A percentile compares a stretch with the other conserved stretches of the same genome.
Conservation (phyloP, 1,140 invertebrate genomes). For the Hormaphis cornu region DNA sequence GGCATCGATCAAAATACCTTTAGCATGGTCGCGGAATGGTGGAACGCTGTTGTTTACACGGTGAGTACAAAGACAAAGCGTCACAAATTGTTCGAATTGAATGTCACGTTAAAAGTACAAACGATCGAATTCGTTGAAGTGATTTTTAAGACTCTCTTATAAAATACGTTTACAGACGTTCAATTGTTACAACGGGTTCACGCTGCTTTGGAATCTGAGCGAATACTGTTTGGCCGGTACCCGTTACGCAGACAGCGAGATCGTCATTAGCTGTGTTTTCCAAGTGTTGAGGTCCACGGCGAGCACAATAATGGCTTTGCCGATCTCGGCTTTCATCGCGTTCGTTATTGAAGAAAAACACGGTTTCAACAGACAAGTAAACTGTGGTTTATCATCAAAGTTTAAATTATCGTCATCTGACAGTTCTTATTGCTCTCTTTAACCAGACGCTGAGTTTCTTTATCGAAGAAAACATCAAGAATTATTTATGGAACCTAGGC, state of each 20-base stretch:
- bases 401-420: not conserved
- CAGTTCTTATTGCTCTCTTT: conserved; percentile 38
- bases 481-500: conserved; percentile 65
- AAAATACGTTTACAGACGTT: conserved; percentile 24
- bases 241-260: conserved; percentile 55
- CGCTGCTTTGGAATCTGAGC: conserved; percentile 48
- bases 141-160: not conserved
- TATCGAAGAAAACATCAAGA: conserved; percentile 86
- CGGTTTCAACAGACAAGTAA: conserved; percentile 92
- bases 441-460: conserved; percentile 80
- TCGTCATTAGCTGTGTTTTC: conserved; percentile 66
- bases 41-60: conserved; percentile 60
- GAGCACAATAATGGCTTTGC: conserved; percentile 64
- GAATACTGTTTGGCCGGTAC: conserved; percentile 46
- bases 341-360: conserved; percentile 95
- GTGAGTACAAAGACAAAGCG: conserved; percentile 51
- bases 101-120: not conserved
- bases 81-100: conserved; percentile 5
- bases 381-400: not conserved
- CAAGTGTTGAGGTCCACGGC: conserved; percentile 60
- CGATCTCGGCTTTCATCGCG: conserved; percentile 77
- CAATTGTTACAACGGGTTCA: conserved; percentile 30
- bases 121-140: not conserved
- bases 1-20: conserved; percentile 74
- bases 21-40: conserved; percentile 61